Conservation (phyloP, 2,797 vertebrate species). For the Jordanella pulchra region DNA sequence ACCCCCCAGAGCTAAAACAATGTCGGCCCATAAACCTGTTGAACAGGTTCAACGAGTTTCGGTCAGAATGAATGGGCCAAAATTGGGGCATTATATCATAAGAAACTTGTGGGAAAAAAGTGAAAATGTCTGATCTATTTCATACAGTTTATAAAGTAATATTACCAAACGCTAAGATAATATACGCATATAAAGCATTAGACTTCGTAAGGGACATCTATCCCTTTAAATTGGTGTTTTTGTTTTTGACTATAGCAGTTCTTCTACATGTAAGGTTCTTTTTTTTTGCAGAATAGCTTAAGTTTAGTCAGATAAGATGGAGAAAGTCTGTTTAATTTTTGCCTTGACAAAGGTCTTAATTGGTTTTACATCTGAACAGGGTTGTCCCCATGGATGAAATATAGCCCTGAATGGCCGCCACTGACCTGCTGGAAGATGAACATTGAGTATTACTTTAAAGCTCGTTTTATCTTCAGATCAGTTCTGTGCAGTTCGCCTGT, state of each 20-base stretch:
- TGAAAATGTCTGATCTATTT: background rate
- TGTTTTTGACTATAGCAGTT: background rate
- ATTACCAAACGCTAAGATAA: background rate
- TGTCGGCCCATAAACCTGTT: too few relatives aligned
- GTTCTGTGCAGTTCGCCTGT: background rate
- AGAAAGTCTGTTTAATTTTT: background rate
- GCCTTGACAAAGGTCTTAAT: background rate
- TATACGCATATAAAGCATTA: background rate
- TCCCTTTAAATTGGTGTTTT: background rate
- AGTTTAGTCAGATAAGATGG: background rate
- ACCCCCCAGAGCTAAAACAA: background rate
- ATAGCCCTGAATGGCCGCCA: background rate
- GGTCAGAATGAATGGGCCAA: background rate
- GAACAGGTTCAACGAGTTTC: too few relatives aligned
- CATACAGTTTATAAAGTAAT: background rate
- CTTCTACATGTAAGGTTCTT: background rate
- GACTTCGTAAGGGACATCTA: background rate
- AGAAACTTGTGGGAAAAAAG: background rate
- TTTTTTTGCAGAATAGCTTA: background rate
- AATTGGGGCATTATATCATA: background rate
- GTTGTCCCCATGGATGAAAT: background rate
- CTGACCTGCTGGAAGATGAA: too few relatives aligned
- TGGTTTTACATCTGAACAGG: background rate
- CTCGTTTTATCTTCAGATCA: background rate
- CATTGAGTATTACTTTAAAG: background rate